Evolutionary conservation across 1,140 invertebrate genomes (phyloP).

Genomic region (Drosophila seguyi): DNA sequence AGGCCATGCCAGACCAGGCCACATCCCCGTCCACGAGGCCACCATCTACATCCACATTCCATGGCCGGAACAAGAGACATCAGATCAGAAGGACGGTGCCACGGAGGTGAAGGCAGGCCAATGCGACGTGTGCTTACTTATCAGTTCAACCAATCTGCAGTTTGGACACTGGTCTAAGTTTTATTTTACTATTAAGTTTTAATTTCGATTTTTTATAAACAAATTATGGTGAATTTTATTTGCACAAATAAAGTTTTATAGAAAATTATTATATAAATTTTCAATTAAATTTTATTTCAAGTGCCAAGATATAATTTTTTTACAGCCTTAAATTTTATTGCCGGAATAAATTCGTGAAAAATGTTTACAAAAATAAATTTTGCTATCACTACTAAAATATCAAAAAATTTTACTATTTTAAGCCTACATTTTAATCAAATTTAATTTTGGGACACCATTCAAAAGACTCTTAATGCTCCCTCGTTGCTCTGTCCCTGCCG

Average conservation of each 20-base stretch:
- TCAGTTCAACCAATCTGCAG: conserved; percentile 58
- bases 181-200: too few species aligned
- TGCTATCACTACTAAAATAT: neutral
- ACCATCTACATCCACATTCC: conserved; percentile 5
- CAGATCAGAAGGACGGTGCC: conserved; percentile 2
- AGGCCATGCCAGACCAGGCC: conserved; percentile 13
- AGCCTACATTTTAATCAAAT: too few species aligned
- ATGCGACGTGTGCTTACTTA: conserved; percentile 60
- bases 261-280: too few species aligned
- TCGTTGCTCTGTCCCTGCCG: conserved; percentile 9
- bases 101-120: conserved; percentile 7
- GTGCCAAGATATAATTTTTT: too few species aligned
- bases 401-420: neutral
- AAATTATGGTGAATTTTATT: too few species aligned
- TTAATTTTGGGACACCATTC: neutral
- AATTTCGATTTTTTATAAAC: too few species aligned
- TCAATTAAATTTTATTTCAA: neutral
- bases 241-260: too few species aligned
- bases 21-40: neutral
- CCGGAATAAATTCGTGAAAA: too few species aligned
- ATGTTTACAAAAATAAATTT: neutral
- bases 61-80: conserved; percentile 49
- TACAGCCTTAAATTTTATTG: too few species aligned
- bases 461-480: neutral
- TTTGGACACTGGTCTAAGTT: conserved; percentile 9